Evolutionary conservation across 1,140 invertebrate genomes (phyloP).

Genomic region (Anastrepha obliqua): DNA sequence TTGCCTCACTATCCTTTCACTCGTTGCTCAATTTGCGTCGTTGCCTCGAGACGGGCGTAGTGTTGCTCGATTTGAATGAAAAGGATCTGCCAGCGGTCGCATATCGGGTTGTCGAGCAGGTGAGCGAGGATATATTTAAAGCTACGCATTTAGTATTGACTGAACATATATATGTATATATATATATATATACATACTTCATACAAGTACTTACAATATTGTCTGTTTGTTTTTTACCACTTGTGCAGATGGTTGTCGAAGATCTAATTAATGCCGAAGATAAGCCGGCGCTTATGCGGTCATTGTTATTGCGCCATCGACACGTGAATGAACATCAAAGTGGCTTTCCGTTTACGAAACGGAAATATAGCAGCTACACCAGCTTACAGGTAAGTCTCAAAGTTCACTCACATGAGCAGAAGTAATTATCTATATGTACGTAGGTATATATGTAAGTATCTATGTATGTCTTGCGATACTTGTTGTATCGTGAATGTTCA

Average conservation of each 20-base stretch:
- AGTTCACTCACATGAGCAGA: slow-evolving; percentile 24
- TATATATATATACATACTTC: no score
- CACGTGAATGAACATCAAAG: slow-evolving; percentile 88
- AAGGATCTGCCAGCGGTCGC: slow-evolving; percentile 90
- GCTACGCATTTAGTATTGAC: no score
- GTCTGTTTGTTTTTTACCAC: slow-evolving; percentile 14
- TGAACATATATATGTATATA: no score
- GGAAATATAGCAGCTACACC: slow-evolving; percentile 86
- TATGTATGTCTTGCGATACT: background rate
- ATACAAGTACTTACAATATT: no score
- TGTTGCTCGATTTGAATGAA: slow-evolving; percentile 92
- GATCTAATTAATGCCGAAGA: slow-evolving; percentile 90
- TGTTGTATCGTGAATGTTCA: background rate
- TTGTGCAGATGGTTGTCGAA: slow-evolving; percentile 86
- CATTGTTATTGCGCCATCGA: slow-evolving; percentile 87
- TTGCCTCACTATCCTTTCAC: slow-evolving; percentile 94
- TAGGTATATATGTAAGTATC: background rate
- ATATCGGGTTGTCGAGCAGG: slow-evolving; percentile 77
- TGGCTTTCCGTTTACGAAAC: slow-evolving; percentile 83
- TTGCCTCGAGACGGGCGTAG: slow-evolving; percentile 90
- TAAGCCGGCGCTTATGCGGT: slow-evolving; percentile 87
- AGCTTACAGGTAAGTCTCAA: slow-evolving; percentile 83
- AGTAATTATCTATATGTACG: background rate
- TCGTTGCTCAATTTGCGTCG: slow-evolving; percentile 90
- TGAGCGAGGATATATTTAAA: slow-evolving; percentile 4